Percentiles rank a stretch among this genome's conserved stretches.
phyloP scores from a whole-genome alignment of 2,797 vertebrate genomes.

The Staurois parvus region DNA sequence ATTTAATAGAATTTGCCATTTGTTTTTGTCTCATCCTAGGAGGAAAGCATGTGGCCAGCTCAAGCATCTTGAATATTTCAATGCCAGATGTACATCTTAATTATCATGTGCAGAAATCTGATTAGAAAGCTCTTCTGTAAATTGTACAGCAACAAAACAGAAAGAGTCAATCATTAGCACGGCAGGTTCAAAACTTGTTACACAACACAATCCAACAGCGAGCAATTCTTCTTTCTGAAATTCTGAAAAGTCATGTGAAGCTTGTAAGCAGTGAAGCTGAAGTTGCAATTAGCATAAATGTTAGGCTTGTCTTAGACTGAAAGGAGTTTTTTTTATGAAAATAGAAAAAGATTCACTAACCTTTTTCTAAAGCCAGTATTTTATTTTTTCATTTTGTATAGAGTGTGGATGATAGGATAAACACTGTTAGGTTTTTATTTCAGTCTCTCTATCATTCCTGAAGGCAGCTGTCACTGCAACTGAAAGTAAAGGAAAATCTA shows the following conservation, averaged over 20 bases:
- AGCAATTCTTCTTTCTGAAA: neutral
- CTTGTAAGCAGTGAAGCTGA: neutral
- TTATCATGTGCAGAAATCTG: slow-evolving; percentile 8
- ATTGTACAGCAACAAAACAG: neutral
- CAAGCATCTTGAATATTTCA: slow-evolving; percentile 1
- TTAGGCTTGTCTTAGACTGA: neutral
- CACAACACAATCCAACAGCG: neutral
- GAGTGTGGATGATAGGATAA: no score
- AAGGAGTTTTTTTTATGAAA: no score
- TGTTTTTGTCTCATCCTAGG: neutral
- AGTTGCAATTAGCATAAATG: neutral
- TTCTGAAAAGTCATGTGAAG: neutral
- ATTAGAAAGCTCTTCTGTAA: slow-evolving; percentile 3
- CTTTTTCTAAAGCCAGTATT: no score
- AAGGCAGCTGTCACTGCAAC: no score
- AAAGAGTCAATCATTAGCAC: slow-evolving; percentile 3
- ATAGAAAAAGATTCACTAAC: no score
- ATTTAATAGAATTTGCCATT: neutral
- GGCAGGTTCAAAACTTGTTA: slow-evolving; percentile 1
- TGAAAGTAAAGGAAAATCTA: no score
- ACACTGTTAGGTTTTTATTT: no score
- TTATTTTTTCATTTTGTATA: no score
- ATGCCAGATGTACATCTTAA: slow-evolving; percentile 5
- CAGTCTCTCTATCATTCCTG: no score
- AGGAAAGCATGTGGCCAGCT: neutral